These are phyloP conservation scores for Euproctis similis DNA, from an alignment of 2,888 invertebrate genomes.

Conservation along the genomic window DNA sequence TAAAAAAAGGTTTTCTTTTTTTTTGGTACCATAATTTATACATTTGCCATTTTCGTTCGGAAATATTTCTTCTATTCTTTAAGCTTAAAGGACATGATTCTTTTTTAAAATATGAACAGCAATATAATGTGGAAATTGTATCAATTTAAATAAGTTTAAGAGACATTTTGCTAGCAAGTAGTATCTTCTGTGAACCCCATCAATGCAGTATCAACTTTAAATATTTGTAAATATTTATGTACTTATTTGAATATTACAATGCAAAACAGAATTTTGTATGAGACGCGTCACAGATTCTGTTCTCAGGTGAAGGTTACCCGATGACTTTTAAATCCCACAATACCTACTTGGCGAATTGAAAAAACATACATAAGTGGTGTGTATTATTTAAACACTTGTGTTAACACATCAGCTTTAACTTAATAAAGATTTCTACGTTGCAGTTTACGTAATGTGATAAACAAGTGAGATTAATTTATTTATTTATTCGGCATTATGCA, in stretches of 20 bases:
- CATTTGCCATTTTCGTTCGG: too few species aligned
- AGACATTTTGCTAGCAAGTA: too few species aligned
- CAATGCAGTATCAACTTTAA: too few species aligned
- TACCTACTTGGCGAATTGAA: slow-evolving; percentile 2
- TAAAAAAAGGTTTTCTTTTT: too few species aligned
- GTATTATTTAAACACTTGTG: not conserved
- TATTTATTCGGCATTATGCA: too few species aligned
- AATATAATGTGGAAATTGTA: too few species aligned
- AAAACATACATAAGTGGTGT: not conserved
- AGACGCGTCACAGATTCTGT: slow-evolving; percentile 10
- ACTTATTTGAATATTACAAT: slow-evolving; percentile 13
- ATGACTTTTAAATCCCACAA: slow-evolving; percentile 7
- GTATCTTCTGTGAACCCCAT: too few species aligned
- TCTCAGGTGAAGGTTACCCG: slow-evolving; percentile 7
- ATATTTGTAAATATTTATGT: slow-evolving; percentile 11
- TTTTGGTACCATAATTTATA: too few species aligned
- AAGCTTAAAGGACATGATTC: slow-evolving; percentile 6
- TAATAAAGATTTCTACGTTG: too few species aligned
- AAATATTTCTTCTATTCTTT: slow-evolving; percentile 12
- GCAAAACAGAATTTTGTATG: slow-evolving; percentile 22
- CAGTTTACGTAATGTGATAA: too few species aligned
- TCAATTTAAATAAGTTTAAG: too few species aligned
- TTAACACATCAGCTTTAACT: slow-evolving; percentile 7
- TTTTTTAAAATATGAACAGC: slow-evolving; percentile 13
- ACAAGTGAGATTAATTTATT: too few species aligned